Evolutionary conservation across 2,888 invertebrate species (phyloP), one percentile per base, ranked within the genome.

Genomic region (Lymantria monacha): DNA sequence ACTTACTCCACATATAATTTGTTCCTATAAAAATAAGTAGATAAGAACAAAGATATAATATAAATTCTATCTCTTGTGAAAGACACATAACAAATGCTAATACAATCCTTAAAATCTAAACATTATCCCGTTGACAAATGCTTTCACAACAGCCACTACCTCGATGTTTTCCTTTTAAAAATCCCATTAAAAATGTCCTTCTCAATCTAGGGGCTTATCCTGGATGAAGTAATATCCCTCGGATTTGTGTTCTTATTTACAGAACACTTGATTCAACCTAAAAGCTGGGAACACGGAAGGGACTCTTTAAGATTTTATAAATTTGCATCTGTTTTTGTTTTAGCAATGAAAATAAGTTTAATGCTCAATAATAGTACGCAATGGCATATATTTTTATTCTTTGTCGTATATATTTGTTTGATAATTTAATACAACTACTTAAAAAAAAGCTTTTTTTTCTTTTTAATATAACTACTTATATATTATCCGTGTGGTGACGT

Each of bases 171-270:
- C 41, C 36, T 36, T 49, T 49, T 45, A 46, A 49, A 49, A 49
- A 45, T 49, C 45, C 49, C 42, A 49, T 44, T 47, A 47, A 51
- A 47, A 42, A 31, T 53, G 42, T 44, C 40, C 38, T 36, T 43
- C 11, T 15, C 41, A 46, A 53, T 53, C 52, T 44, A 42, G 30
- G 31, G 11, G 48, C 48, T 53, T 53, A 46, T 43, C 45, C 45
- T 15, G 43, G 46, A 48, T 53, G 42, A 46, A 40, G 30, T 33
- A 42, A 48, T 53, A 47, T 49, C 33, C 13, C 36, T 12, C 46
- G 38, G 45, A 48, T 46, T 46, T 42, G 31, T 38, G 30, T 30
- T 31, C 31, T 36, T 48, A 52, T 52, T 52, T 48, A 42, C 31
- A 30, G 41, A 12, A 30, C 42, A 44, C 48, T 41, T 44, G 38